Evolutionary conservation across 2,888 invertebrate species (phyloP).

Genomic region (Dastarcus helophoroides): DNA sequence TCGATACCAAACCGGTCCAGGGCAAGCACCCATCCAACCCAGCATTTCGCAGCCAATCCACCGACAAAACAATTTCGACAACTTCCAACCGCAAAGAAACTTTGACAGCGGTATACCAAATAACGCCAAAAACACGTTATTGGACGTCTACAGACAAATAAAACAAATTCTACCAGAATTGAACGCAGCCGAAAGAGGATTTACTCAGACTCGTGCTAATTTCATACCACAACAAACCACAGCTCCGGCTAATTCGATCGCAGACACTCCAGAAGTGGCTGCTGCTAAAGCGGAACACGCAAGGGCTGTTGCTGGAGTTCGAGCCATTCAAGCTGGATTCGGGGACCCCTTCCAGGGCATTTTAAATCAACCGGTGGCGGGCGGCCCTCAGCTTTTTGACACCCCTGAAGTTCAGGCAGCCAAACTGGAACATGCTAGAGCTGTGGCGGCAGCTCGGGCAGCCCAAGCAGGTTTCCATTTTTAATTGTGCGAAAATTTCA

Average conservation of each 20-base stretch:
- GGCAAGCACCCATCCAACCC: background rate
- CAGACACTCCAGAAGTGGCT: conserved; percentile 20
- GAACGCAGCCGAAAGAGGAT: conserved; percentile 3
- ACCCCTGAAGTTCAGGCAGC: conserved; percentile 22
- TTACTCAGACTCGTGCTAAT: background rate
- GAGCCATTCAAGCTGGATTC: too few relatives aligned
- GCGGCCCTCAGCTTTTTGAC: too few relatives aligned
- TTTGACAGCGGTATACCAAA: too few relatives aligned
- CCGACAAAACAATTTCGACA: background rate
- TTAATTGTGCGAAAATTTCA: too few relatives aligned
- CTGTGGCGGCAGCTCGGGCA: conserved; percentile 5
- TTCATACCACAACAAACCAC: background rate
- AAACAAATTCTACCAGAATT: conserved; percentile 13
- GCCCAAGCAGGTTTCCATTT: too few relatives aligned
- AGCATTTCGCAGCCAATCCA: too few relatives aligned
- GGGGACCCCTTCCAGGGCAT: too few relatives aligned
- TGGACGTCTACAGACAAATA: conserved; percentile 14
- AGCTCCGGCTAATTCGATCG: too few relatives aligned
- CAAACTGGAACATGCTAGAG: conserved; percentile 14
- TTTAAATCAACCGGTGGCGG: too few relatives aligned
- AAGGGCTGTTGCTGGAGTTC: conserved; percentile 7
- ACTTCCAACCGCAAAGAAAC: too few relatives aligned
- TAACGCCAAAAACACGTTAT: conserved; percentile 21
- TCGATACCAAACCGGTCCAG: conserved; percentile 3
- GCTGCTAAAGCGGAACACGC: conserved; percentile 17